These are phyloP conservation scores for Saguinus midas DNA, from an alignment of 2,113 vertebrate species.

Conservation along the genomic window DNA sequence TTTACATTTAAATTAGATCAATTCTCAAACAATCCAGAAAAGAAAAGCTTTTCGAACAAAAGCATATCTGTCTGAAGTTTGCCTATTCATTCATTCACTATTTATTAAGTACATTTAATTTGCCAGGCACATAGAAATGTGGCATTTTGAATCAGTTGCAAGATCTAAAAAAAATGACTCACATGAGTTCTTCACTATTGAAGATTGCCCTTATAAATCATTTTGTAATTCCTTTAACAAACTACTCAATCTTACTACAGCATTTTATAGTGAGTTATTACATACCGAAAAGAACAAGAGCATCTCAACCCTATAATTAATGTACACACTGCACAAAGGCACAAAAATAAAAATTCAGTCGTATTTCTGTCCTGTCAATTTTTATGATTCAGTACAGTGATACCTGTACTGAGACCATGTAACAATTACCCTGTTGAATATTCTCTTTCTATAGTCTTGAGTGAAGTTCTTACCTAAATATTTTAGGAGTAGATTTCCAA, in stretches of 20 bases:
- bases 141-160: conserved; percentile 16
- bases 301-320: conserved; percentile 38
- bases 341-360: neutral
- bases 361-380: neutral
- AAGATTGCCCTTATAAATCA: conserved; percentile 40
- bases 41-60: conserved; percentile 29
- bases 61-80: conserved; percentile 38
- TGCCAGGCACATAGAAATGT: neutral
- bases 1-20: conserved; percentile 33
- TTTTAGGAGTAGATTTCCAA: neutral
- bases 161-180: conserved; percentile 46
- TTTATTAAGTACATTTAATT: conserved; percentile 35
- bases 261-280: conserved; percentile 39
- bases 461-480: conserved; percentile 2
- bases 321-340: neutral
- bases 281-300: neutral
- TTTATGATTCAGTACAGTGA: neutral
- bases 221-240: conserved; percentile 59
- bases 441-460: neutral
- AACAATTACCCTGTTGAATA: neutral
- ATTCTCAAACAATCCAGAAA: conserved; percentile 32
- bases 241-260: neutral
- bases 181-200: conserved; percentile 7
- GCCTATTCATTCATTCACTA: conserved; percentile 10
- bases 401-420: neutral